Conservation (phyloP, 2,888 invertebrate species). For the Drosophila testacea region DNA sequence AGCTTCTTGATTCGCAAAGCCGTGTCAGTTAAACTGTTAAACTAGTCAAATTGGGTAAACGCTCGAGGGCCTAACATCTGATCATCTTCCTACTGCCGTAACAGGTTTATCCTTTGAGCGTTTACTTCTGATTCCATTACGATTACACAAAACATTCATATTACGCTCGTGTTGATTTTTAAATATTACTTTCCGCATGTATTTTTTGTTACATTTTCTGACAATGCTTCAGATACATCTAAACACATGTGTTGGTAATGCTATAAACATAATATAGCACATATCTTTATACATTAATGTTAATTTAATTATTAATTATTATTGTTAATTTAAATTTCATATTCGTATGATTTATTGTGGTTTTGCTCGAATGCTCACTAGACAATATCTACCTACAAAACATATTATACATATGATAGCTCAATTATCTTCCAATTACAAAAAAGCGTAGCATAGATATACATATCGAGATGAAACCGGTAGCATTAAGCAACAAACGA, state of each 20-base stretch:
- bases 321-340: conserved; percentile 37
- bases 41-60: conserved; percentile 69
- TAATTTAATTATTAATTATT: conserved; percentile 42
- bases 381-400: conserved; percentile 48
- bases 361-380: conserved; percentile 63
- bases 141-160: conserved; percentile 57
- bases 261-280: conserved; percentile 23
- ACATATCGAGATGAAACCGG: conserved; percentile 64
- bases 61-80: conserved; percentile 40
- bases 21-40: conserved; percentile 44
- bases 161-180: conserved; percentile 78
- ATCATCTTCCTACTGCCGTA: conserved; percentile 44
- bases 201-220: conserved; percentile 67
- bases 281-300: conserved; percentile 31
- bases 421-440: conserved; percentile 70
- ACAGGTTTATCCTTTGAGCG: conserved; percentile 44
- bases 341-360: conserved; percentile 56
- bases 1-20: conserved; percentile 25
- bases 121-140: conserved; percentile 74
- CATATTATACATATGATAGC: conserved; percentile 52
- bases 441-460: conserved; percentile 67
- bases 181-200: conserved; percentile 78
- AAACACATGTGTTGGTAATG: conserved; percentile 29
- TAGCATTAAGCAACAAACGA: conserved; percentile 66
- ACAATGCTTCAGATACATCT: conserved; percentile 7